Evolutionary conservation across 2,113 vertebrate genomes (phyloP).

Genomic region (Martes martes): DNA sequence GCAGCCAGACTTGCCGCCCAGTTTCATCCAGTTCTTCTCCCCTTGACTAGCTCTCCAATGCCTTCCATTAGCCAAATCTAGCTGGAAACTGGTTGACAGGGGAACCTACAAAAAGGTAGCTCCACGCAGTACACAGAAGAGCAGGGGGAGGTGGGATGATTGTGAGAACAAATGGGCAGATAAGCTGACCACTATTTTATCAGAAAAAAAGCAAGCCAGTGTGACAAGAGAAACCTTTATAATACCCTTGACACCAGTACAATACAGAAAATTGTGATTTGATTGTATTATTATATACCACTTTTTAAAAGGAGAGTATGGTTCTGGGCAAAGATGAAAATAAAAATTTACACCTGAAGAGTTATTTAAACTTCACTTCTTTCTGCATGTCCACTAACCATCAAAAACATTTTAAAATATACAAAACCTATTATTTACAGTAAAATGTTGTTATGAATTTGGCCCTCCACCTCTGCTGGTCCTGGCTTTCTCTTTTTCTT

Average conservation of each 20-base stretch:
- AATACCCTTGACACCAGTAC: background rate
- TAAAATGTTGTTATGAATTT: background rate
- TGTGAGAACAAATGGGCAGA: background rate
- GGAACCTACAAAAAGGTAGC: background rate
- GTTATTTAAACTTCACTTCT: background rate
- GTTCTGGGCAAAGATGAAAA: background rate
- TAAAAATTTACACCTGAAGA: background rate
- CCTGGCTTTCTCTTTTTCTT: conserved; percentile 5
- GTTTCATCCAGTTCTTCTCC: background rate
- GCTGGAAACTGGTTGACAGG: background rate
- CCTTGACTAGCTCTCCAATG: background rate
- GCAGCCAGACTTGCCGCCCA: background rate
- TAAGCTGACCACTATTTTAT: background rate
- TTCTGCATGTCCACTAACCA: background rate
- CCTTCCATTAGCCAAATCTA: background rate
- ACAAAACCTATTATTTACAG: background rate
- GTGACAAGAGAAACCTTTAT: background rate
- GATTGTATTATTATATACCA: background rate
- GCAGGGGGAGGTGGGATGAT: background rate
- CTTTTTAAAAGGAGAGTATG: background rate
- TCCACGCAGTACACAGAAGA: background rate
- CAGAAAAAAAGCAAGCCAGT: background rate
- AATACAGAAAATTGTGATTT: background rate
- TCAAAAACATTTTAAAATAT: background rate
- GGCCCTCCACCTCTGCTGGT: background rate